These are phyloP conservation scores for Ctenoplectra terminalis DNA, from an alignment of 1,140 invertebrate species.

Conservation along the genomic window DNA sequence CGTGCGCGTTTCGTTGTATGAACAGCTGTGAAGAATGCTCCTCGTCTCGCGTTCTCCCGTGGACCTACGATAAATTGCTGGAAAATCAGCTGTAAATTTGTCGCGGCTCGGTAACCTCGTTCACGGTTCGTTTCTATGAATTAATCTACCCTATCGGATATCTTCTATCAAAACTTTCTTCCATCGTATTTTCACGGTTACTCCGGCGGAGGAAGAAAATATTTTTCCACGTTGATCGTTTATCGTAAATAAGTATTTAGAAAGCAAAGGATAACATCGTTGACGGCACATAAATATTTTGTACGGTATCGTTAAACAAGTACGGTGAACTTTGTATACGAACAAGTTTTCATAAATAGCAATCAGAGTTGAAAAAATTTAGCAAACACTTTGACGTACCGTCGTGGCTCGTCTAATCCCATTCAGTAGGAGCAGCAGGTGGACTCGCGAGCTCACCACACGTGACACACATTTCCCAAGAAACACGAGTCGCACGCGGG, in stretches of 20 bases:
- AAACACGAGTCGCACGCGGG: neutral
- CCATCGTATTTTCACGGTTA: neutral
- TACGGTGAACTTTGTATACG: neutral
- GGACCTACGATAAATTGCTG: constrained; percentile 16
- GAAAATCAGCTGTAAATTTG: constrained; percentile 45
- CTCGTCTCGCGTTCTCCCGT: constrained; percentile 4
- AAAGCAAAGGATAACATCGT: neutral
- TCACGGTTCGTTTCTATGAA: neutral
- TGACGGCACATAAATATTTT: neutral
- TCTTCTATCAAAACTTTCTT: neutral
- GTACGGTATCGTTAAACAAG: neutral
- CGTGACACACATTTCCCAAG: constrained; percentile 63
- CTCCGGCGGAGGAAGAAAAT: neutral
- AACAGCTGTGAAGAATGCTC: constrained; percentile 62
- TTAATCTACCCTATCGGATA: neutral
- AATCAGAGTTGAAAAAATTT: too few species aligned
- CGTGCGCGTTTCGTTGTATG: constrained; percentile 50
- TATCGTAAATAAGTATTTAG: neutral
- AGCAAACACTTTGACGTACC: constrained; percentile 43
- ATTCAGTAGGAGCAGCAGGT: constrained; percentile 55
- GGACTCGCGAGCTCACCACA: constrained; percentile 45
- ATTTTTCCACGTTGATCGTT: neutral
- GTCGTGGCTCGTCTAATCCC: constrained; percentile 60
- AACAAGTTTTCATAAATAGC: neutral
- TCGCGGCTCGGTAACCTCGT: neutral